Base-by-base conservation (phyloP, 1,140 invertebrate species). In the Eciton burchellii region DNA sequence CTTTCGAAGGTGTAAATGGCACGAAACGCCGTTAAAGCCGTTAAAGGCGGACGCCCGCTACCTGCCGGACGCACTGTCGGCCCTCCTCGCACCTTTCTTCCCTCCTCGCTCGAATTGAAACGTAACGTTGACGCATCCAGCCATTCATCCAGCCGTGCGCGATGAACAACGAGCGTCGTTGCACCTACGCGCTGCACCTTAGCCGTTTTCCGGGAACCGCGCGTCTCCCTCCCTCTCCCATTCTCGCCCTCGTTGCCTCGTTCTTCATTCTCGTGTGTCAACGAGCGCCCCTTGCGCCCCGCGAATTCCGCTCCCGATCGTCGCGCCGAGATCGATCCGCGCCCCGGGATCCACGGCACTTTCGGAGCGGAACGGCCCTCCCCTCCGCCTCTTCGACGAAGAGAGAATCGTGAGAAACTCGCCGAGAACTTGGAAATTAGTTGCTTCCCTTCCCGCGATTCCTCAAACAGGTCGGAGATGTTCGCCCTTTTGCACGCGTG, bases 1-100 rank as follows among this genome's bases (percentile, higher is more conserved):
- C 85, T 83, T 81, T 89, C 82, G 76, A 24, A 89, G 83, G 89
- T 88, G 89, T 89, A 88, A 90, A 87, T 86, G 73, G 81, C 85
- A 83, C 68, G 84, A 84, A 86, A 89, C 77, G 85, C 65, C 29
- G 83, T 68, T 52, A 43, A 16, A 52, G 29, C 57, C 72, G 41
- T 84, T 89, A 85, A 85, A 65, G 72, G 66, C 16, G 52, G 45
- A 56, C 49, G 35, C 35, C 6, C 29, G 59, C 84, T 87, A 87
- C 85, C 85, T 87, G 84, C 85, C 47, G 81, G 76, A 84, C 86
- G 45, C 52, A 77, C 83, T 88, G 76, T 84, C 70, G 41, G 59
- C 12, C 43, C n/a, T 66, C 14, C 43, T 11, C 72, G 29, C 11
- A 11, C 56, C 11, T 73, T 71, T 72, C 8, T 26, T 8, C 0